Evolutionary conservation across 2,113 vertebrate species (phyloP).

Genomic region (Gopherus flavomarginatus): DNA sequence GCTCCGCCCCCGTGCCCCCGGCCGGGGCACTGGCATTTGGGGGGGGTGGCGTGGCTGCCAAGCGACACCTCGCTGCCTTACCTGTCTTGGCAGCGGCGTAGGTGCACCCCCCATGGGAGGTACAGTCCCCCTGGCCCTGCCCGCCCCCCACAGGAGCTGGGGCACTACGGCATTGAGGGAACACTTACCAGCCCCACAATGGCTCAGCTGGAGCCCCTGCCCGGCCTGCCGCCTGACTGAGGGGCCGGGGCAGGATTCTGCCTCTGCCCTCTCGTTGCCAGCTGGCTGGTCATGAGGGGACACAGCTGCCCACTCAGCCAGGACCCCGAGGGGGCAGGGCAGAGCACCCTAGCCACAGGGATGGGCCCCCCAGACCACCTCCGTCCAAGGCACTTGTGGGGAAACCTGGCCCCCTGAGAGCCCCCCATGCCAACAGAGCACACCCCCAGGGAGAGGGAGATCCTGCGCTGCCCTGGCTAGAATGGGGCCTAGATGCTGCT

Average conservation of each 20-base stretch:
- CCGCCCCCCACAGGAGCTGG: neutral
- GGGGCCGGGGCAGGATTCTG: neutral
- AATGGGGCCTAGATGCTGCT: neutral
- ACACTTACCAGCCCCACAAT: neutral
- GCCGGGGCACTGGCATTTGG: neutral
- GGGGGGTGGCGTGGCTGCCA: slow-evolving; percentile 22
- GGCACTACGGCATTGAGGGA: neutral
- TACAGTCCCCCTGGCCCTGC: neutral
- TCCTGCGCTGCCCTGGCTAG: neutral
- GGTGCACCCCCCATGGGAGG: neutral
- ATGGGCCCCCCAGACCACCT: neutral
- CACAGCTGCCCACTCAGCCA: neutral
- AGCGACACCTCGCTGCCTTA: slow-evolving; percentile 52
- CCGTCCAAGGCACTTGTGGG: neutral
- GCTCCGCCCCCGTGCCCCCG: neutral
- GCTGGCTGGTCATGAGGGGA: neutral
- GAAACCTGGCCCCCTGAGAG: neutral
- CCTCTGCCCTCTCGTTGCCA: neutral
- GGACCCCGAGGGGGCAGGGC: neutral
- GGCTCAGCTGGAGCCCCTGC: neutral
- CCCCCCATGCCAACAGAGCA: neutral
- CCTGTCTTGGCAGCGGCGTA: slow-evolving; percentile 54
- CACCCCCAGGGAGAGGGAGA: neutral
- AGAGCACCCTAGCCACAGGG: neutral
- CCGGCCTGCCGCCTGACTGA: neutral